phyloP scores from a whole-genome alignment of 2,888 invertebrate species.

The Vesta saturnalis region DNA sequence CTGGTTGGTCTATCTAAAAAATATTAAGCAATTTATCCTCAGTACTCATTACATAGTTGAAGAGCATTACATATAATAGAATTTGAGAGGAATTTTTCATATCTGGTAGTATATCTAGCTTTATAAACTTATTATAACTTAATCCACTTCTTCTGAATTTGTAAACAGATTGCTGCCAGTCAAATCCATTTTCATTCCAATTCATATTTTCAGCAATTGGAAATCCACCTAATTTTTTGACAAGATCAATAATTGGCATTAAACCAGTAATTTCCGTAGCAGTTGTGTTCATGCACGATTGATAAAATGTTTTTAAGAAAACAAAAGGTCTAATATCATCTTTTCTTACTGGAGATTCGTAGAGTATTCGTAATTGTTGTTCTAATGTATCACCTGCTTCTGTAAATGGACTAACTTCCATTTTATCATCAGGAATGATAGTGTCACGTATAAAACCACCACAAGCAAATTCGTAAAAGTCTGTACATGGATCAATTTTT shows the following conservation, averaged over 20 bases:
- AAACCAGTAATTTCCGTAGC: slow-evolving; percentile 83
- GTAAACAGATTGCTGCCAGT: slow-evolving; percentile 86
- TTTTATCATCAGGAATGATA: slow-evolving; percentile 83
- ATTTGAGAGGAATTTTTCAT: slow-evolving; percentile 87
- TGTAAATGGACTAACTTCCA: slow-evolving; percentile 79
- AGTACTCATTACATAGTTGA: neutral
- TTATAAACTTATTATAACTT: slow-evolving; percentile 89
- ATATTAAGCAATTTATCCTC: too few relatives aligned
- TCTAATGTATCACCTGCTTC: slow-evolving; percentile 77
- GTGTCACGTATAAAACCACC: slow-evolving; percentile 78
- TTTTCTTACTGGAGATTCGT: slow-evolving; percentile 70
- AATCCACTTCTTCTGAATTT: slow-evolving; percentile 82
- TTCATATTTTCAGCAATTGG: slow-evolving; percentile 81
- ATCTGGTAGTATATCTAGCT: slow-evolving; percentile 89
- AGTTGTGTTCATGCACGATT: slow-evolving; percentile 87
- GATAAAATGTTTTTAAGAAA: slow-evolving; percentile 84
- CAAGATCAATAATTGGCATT: slow-evolving; percentile 74
- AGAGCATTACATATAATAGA: slow-evolving; percentile 79
- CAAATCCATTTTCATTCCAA: slow-evolving; percentile 78
- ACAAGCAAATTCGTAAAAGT: slow-evolving; percentile 84
- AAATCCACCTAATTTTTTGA: slow-evolving; percentile 88
- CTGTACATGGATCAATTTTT: slow-evolving; percentile 79
- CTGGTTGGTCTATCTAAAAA: slow-evolving; percentile 27
- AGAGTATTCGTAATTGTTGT: slow-evolving; percentile 74
- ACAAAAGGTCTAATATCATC: slow-evolving; percentile 75